A percentile compares a stretch with the other conserved stretches of the same genome.
phyloP scores from a whole-genome alignment of 2,113 vertebrate genomes.

The Paralichthys olivaceus region DNA sequence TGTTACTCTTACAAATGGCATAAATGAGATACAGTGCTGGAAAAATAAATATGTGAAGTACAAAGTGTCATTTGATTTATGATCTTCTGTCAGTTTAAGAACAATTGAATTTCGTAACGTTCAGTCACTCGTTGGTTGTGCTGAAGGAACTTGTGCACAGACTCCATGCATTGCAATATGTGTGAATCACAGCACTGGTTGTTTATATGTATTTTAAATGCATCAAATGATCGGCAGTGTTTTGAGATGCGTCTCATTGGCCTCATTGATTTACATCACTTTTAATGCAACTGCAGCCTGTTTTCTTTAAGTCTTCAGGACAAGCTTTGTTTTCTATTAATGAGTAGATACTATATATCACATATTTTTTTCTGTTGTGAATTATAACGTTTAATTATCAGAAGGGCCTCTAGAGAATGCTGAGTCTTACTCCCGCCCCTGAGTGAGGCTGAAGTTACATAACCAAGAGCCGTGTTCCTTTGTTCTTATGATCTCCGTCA shows the following conservation, averaged over 20 bases:
- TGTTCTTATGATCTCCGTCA: too few species aligned
- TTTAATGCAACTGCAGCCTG: background rate
- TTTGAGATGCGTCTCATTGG: background rate
- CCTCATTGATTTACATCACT: background rate
- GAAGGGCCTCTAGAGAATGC: too few species aligned
- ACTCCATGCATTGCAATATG: background rate
- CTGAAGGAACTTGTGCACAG: background rate
- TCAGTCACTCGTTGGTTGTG: background rate
- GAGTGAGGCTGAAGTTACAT: too few species aligned
- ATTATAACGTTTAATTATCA: too few species aligned
- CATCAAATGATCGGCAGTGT: background rate
- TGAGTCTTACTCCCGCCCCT: too few species aligned
- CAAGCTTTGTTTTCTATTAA: background rate
- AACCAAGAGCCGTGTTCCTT: too few species aligned
- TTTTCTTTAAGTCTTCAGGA: background rate
- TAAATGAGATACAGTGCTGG: background rate
- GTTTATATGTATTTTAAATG: background rate
- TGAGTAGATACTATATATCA: too few species aligned
- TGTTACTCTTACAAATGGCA: background rate
- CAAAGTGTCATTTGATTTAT: background rate
- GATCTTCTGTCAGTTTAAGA: background rate
- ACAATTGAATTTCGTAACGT: background rate
- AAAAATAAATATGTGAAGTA: background rate
- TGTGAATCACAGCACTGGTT: background rate
- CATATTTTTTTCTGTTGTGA: too few species aligned